These are phyloP conservation scores for Balearica regulorum DNA, from an alignment of 2,797 vertebrate species.

Conservation along the genomic window DNA sequence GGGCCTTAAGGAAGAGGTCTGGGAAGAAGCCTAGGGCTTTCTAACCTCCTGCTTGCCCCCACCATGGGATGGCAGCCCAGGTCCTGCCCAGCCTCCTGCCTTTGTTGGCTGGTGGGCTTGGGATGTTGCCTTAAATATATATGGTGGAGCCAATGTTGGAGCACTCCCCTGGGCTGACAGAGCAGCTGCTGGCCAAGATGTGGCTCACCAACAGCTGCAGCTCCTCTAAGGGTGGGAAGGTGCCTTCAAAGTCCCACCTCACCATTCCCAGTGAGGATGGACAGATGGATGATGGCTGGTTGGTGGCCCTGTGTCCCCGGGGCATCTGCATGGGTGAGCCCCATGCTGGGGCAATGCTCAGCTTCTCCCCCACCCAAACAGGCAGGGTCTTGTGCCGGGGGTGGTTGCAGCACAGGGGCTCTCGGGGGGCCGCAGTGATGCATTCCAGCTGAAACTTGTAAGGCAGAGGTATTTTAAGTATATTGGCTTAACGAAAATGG, in stretches of 20 bases:
- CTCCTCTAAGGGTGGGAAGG: not conserved
- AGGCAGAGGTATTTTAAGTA: slow-evolving; percentile 56
- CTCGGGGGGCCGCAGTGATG: not conserved
- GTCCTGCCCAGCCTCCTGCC: not conserved
- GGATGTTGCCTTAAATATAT: not conserved
- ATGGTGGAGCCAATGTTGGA: accelerated
- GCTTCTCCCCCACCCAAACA: accelerated
- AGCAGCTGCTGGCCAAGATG: accelerated
- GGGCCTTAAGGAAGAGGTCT: not conserved
- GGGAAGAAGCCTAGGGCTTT: not conserved
- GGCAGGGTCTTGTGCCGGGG: not conserved
- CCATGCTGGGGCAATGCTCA: not conserved
- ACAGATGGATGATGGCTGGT: not conserved
- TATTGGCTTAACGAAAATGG: slow-evolving; percentile 29
- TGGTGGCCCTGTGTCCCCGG: not conserved
- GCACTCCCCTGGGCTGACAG: accelerated
- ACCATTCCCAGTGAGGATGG: accelerated
- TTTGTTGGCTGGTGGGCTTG: not conserved
- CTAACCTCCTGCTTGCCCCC: not conserved
- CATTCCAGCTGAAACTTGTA: slow-evolving; percentile 55
- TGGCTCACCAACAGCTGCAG: accelerated
- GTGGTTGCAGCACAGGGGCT: not conserved
- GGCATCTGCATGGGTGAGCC: not conserved
- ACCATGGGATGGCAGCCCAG: not conserved
- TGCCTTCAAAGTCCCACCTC: not conserved